Base-by-base conservation (phyloP, 2,888 invertebrate genomes). In the Plagodis pulveraria region DNA sequence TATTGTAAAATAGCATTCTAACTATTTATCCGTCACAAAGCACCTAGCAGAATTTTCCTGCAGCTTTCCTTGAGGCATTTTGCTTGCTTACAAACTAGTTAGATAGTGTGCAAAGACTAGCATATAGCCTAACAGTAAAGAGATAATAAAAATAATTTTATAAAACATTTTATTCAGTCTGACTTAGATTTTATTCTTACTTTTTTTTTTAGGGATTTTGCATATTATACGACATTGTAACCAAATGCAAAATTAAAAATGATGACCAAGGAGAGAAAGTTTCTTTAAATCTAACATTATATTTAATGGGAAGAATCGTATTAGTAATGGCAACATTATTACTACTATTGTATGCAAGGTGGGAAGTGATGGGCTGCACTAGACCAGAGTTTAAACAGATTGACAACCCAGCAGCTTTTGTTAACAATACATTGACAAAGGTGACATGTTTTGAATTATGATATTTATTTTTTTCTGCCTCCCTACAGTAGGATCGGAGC, bases 341-440 rank as follows among this genome's bases (percentile, higher is more conserved):
- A 36, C 59, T 92, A 9, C 84, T 96, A 43, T 77, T 97, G 62
- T 91, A 94, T 74, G 86, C 93, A 56, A 93, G 98, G 73, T 95
- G 97, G 87, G 92, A 92, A 78, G 84, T 98, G 47, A 98, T 98
- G 96, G 96, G 96, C 62, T 96, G 96, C 67, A 93, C 94, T 58
- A 93, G 95, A 55, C 98, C 98, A 8, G 94, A 92, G 51, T 99
- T 99, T 83, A 96, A 98, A 78, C 85, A 93, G 52, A 95, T 95
- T 70, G 99, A 99, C 85, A 99, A 99, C 91, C 99, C 99, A 12
- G 95, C 98, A 50, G 97, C 98, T 4, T 97, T 97, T 87, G 93
- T 95, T 65, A 89, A 95, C 43, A 92, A 89, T 76, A 73, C 94
- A 48, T 81, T 95, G 51, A 93, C 95, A 42, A 95, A 96, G 89